A percentile compares a stretch with the other conserved stretches of the same genome.
phyloP scores from a whole-genome alignment of 2,113 vertebrate species.

The Hoplias malabaricus region DNA sequence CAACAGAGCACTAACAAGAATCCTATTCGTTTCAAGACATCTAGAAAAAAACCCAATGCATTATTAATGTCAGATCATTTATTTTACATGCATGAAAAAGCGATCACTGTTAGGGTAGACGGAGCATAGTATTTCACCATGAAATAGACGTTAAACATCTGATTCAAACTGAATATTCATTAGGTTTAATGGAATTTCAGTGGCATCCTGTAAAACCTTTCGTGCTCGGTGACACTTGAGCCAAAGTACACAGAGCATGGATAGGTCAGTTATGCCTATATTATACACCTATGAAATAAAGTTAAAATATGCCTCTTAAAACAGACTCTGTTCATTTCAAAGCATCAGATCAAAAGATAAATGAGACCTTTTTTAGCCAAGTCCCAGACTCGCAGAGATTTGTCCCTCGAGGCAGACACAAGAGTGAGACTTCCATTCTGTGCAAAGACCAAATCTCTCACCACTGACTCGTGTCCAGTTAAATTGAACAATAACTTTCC shows the following conservation, averaged over 20 bases:
- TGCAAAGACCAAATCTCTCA: conserved; percentile 87
- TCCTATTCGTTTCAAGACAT: too few species aligned
- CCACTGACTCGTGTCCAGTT: conserved; percentile 86
- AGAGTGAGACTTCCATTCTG: conserved; percentile 89
- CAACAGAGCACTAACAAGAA: background rate
- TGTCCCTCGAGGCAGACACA: conserved; percentile 91
- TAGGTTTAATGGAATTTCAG: background rate
- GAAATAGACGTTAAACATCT: background rate
- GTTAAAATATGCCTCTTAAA: background rate
- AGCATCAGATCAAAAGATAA: background rate
- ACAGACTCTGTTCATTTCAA: background rate
- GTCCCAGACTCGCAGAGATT: conserved; percentile 93
- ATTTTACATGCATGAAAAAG: too few species aligned
- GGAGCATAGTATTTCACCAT: too few species aligned
- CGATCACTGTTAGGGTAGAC: too few species aligned
- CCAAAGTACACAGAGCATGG: too few species aligned
- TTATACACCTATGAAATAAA: background rate
- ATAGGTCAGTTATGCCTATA: too few species aligned
- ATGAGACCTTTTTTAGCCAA: conserved; percentile 84
- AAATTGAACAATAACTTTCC: conserved; percentile 85
- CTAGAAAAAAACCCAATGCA: too few species aligned
- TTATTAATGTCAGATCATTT: too few species aligned
- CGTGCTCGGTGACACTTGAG: too few species aligned
- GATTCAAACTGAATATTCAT: background rate
- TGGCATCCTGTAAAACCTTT: too few species aligned